These are phyloP conservation scores for Trichosurus vulpecula DNA, from an alignment of 2,797 vertebrate genomes.

Conservation along the genomic window DNA sequence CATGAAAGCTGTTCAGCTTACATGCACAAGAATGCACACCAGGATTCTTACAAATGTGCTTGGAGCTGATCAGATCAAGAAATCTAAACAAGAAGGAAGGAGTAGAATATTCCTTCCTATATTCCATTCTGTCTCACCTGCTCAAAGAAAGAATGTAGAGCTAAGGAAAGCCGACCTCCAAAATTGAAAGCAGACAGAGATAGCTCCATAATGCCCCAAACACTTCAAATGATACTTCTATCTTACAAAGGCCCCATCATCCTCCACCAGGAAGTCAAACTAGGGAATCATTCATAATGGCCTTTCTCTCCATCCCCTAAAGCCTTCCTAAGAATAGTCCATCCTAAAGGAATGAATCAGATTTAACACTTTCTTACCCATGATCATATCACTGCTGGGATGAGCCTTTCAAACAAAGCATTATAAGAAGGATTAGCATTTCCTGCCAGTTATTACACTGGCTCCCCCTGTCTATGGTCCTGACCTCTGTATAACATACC, in stretches of 20 bases:
- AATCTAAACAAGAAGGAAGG: background rate
- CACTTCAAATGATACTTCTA: background rate
- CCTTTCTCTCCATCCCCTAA: background rate
- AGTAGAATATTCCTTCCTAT: background rate
- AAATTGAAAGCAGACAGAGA: background rate
- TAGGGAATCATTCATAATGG: background rate
- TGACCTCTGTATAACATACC: background rate
- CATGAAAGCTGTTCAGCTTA: background rate
- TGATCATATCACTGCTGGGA: background rate
- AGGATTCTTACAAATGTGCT: fast-evolving
- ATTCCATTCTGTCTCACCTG: background rate
- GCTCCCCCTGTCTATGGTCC: background rate
- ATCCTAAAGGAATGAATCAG: background rate
- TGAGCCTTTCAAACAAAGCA: background rate
- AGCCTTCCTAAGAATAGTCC: background rate
- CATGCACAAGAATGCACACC: background rate
- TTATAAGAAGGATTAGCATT: background rate
- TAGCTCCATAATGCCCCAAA: background rate
- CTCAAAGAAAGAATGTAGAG: background rate
- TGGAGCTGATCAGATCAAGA: fast-evolving
- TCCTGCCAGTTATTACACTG: background rate
- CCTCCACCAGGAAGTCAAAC: background rate
- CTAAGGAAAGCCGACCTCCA: background rate
- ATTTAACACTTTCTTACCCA: background rate
- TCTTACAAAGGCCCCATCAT: background rate